A percentile compares a stretch with the other conserved stretches of the same genome.
phyloP scores from a whole-genome alignment of 2,797 vertebrate species.

The Crocidura indochinensis region DNA sequence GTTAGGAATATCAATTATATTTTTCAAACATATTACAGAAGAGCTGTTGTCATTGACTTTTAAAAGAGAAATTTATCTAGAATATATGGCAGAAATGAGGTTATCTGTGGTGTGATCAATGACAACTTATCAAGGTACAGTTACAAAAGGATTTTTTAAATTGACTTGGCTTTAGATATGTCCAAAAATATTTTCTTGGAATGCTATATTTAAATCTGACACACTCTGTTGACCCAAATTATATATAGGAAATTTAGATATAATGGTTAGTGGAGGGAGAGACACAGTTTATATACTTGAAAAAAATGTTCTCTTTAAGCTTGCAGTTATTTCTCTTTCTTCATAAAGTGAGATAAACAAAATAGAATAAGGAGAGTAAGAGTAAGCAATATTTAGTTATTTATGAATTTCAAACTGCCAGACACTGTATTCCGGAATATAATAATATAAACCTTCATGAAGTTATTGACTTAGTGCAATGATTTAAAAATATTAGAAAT shows the following conservation, averaged over 20 bases:
- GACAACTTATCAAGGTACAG: not conserved
- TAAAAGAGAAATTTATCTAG: not conserved
- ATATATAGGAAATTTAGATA: not conserved
- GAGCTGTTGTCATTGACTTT: not conserved
- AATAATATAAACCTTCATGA: not conserved
- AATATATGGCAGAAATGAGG: not conserved
- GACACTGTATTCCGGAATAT: not conserved
- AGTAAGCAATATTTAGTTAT: not conserved
- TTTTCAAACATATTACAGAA: not conserved
- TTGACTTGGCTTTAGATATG: not conserved
- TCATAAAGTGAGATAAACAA: not conserved
- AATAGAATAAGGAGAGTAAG: not conserved
- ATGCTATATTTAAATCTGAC: not conserved
- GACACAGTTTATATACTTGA: not conserved
- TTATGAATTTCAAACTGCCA: not conserved
- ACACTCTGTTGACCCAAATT: not conserved
- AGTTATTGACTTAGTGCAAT: not conserved
- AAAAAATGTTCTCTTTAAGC: not conserved
- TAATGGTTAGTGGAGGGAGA: not conserved
- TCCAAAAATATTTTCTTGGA: not conserved
- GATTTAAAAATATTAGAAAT: not conserved
- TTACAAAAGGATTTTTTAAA: not conserved
- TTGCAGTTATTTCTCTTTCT: not conserved
- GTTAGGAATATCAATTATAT: not conserved
- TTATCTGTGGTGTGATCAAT: not conserved